phyloP scores from a whole-genome alignment of 2,113 vertebrate genomes.

The Grammomys dolichurus region DNA sequence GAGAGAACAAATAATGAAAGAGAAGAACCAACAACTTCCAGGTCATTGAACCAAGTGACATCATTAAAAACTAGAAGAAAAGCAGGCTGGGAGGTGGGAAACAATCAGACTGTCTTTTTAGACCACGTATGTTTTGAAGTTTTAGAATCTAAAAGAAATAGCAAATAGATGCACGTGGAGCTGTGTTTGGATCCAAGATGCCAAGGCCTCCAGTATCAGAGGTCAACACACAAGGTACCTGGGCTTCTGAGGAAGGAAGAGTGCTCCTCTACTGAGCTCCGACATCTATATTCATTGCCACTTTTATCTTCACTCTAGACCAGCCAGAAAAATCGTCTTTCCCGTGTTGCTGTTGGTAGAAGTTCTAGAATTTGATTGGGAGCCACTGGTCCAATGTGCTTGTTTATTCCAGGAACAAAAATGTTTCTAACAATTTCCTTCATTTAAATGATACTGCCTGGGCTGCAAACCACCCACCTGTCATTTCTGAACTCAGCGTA shows the following conservation, averaged over 20 bases:
- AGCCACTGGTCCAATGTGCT: background rate
- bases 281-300: background rate
- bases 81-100: background rate
- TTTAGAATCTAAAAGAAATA: background rate
- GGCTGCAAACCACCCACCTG: background rate
- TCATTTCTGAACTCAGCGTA: background rate
- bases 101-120: background rate
- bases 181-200: background rate
- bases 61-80: background rate
- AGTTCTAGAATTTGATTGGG: background rate
- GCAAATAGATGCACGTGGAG: background rate
- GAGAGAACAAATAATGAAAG: background rate
- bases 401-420: conserved; percentile 32
- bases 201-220: background rate
- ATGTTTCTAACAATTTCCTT: conserved; percentile 43
- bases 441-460: background rate
- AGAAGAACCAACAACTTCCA: background rate
- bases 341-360: background rate
- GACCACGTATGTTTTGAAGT: background rate
- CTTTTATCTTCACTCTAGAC: background rate
- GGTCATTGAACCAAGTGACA: background rate
- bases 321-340: background rate
- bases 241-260: background rate
- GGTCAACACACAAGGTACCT: background rate
- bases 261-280: background rate